Base-by-base conservation (phyloP, 2,113 vertebrate genomes). In the Zootoca vivipara region DNA sequence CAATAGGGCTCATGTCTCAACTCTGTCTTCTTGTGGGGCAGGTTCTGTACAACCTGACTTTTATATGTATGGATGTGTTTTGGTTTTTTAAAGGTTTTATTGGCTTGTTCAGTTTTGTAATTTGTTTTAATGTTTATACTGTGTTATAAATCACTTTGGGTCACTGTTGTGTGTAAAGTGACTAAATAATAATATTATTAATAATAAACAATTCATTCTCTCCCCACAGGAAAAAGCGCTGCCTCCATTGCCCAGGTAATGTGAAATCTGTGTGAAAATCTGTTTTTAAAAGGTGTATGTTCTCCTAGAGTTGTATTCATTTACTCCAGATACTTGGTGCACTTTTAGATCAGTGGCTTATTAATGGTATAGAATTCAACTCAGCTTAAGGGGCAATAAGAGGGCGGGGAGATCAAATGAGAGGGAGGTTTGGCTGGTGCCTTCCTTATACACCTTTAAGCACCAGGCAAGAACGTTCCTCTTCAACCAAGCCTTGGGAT, bases 151-250 rank as follows among this genome's bases (percentile, higher is more conserved):
- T 10, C 46, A 52, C 46, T 42, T 46, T 52, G 46, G 46, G 46
- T 52, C 10, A 52, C 38, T 38, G 38, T 38, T 38, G 38, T 38
- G 38, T 38, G 38, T 35, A 67, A 70, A 75, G 22, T 38, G 56
- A 1, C 10, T 82, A 90, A 90, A 52, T 73, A 16, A 30, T 74
- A 70, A 28, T 38, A 56, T 82, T 20, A 15, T 0, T 82, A 73
- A 0, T 82, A 72, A 92, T 88, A 87, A 85, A 80, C 10, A 15
- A 0, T 86, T 52, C 7, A 4, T 82, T 85, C 80, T 90, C 84
- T 91, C 75, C 93, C 91, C 69, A 33, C 93, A 97, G 97, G 95
- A 96, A 90, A 90, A 86, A 40, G 75, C 88, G 86, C 89, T 92
- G 69, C 91, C 94, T 87, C 79, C 77, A 28, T 75, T 95, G 95